These are phyloP conservation scores for Melanophora roralis DNA, from an alignment of 2,888 invertebrate genomes.

Conservation along the genomic window DNA sequence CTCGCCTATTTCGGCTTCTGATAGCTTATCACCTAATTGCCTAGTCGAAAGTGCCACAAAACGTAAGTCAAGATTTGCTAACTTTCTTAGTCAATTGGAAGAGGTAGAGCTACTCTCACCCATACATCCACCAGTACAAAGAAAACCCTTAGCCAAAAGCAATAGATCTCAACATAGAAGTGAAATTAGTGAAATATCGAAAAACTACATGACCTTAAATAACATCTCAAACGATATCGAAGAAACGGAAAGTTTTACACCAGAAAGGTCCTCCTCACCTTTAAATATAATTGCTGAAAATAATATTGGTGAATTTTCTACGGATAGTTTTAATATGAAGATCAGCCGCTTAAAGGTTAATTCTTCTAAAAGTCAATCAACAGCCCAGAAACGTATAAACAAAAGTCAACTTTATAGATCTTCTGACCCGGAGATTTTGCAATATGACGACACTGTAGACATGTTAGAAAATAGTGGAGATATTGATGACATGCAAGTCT, in stretches of 20 bases:
- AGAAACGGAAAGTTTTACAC: conserved; percentile 68
- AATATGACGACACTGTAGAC: conserved; percentile 67
- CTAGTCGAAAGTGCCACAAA: conserved; percentile 62
- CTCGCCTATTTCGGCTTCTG: conserved; percentile 73
- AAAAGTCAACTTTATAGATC: neutral
- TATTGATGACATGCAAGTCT: conserved; percentile 72
- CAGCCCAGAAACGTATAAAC: neutral
- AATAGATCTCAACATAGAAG: conserved; percentile 20
- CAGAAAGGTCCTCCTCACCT: conserved; percentile 71
- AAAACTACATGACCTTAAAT: conserved; percentile 8
- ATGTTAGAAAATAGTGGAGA: conserved; percentile 61
- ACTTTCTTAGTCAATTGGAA: conserved; percentile 58
- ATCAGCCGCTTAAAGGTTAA: conserved; percentile 70
- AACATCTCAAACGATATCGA: conserved; percentile 15
- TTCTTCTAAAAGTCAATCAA: conserved; percentile 60
- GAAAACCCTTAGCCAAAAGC: conserved; percentile 17
- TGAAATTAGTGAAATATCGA: neutral
- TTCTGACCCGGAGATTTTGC: conserved; percentile 61
- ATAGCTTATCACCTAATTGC: conserved; percentile 66
- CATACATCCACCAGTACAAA: conserved; percentile 65
- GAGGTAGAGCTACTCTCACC: conserved; percentile 69
- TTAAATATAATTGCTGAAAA: conserved; percentile 52
- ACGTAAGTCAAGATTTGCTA: conserved; percentile 65
- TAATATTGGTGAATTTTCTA: conserved; percentile 62
- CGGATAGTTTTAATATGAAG: conserved; percentile 70